These are phyloP conservation scores for Ptiloglossa arizonensis DNA, from an alignment of 1,140 invertebrate genomes.

Conservation along the genomic window DNA sequence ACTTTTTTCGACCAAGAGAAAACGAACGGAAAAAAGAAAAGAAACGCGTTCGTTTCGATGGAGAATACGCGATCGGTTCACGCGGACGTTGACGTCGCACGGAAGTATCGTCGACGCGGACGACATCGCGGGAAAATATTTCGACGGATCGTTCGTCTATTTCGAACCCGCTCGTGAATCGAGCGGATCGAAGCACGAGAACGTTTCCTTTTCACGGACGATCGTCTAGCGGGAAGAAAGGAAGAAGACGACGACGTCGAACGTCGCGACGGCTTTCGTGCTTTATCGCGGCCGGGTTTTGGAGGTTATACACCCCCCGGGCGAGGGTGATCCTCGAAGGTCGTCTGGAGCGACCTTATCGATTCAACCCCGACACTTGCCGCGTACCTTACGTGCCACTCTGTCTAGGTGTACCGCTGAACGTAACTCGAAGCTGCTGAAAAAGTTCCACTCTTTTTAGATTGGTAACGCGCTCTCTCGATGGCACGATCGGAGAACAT, in stretches of 20 bases:
- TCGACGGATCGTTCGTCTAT: too few species aligned
- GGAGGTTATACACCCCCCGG: constrained; percentile 64
- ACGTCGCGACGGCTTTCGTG: constrained; percentile 43
- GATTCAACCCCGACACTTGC: constrained; percentile 63
- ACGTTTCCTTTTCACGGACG: too few species aligned
- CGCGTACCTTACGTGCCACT: constrained; percentile 22
- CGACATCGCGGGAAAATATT: too few species aligned
- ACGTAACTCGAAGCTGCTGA: not conserved
- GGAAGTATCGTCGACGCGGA: too few species aligned
- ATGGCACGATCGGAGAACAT: too few species aligned
- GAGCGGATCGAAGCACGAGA: not conserved
- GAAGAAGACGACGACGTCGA: not conserved
- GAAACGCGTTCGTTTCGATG: too few species aligned
- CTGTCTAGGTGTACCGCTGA: constrained; percentile 38
- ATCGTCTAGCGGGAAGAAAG: not conserved
- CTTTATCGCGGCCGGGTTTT: constrained; percentile 66
- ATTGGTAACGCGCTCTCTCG: too few species aligned
- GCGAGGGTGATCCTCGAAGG: constrained; percentile 69
- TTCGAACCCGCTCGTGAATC: not conserved
- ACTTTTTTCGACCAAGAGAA: too few species aligned
- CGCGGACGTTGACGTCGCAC: too few species aligned
- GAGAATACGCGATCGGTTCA: too few species aligned
- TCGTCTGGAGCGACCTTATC: constrained; percentile 78
- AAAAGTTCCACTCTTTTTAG: too few species aligned
- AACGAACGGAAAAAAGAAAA: too few species aligned